These are phyloP conservation scores for Microctenopoma steveboyesi DNA, from an alignment of 2,797 vertebrate genomes.

Conservation along the genomic window DNA sequence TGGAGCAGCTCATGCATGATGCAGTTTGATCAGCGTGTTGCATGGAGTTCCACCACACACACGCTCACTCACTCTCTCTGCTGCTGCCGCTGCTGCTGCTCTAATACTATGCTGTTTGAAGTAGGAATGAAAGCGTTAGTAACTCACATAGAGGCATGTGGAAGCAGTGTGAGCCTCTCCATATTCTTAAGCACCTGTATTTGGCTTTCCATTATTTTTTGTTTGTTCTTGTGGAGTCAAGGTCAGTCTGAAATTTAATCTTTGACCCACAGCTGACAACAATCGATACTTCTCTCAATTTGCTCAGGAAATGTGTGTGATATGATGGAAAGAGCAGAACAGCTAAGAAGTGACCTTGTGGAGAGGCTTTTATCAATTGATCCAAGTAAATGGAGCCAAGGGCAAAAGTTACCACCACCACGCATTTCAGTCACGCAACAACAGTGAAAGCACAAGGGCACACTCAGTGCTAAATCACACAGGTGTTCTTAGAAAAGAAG, in stretches of 20 bases:
- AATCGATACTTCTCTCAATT: neutral
- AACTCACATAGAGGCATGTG: conserved; percentile 7
- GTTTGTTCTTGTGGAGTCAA: neutral
- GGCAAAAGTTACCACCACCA: no score
- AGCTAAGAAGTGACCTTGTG: no score
- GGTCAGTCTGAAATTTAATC: neutral
- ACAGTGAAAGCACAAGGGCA: no score
- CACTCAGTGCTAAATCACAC: no score
- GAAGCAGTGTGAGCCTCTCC: neutral
- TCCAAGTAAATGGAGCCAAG: no score
- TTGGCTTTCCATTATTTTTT: neutral
- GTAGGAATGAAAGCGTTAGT: conserved; percentile 10
- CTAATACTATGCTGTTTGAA: conserved; percentile 24
- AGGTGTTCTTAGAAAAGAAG: no score
- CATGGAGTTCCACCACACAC: conserved; percentile 9
- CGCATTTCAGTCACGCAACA: no score
- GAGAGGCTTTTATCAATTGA: no score
- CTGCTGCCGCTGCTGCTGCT: neutral
- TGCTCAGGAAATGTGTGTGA: no score
- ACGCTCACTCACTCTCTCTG: neutral
- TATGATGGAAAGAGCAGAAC: neutral
- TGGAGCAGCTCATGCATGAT: conserved; percentile 43
- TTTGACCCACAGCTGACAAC: neutral
- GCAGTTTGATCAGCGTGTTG: conserved; percentile 44
- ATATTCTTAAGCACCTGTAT: neutral